phyloP scores from a whole-genome alignment of 1,140 invertebrate genomes.

The Bilobella aurantiaca region DNA sequence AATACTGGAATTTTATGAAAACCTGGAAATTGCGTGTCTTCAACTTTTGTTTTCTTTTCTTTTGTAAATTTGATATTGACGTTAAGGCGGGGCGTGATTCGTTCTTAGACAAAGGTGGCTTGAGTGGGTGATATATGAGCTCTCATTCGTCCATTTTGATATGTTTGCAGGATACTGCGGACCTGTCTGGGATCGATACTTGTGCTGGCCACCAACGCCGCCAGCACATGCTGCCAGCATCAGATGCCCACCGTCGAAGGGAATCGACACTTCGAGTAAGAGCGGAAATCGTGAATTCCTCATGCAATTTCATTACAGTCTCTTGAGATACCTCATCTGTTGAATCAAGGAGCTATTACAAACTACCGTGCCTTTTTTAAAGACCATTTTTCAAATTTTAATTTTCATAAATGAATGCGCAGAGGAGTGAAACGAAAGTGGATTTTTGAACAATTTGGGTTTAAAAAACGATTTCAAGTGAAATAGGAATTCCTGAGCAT shows the following conservation, averaged over 20 bases:
- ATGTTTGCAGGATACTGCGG: not conserved
- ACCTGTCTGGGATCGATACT: not conserved
- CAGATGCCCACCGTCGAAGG: not conserved
- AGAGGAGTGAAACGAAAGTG: not conserved
- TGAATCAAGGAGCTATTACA: not conserved
- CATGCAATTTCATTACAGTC: not conserved
- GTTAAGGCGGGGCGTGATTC: too few relatives aligned
- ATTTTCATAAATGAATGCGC: not conserved
- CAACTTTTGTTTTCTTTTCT: not conserved
- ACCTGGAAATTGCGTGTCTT: not conserved
- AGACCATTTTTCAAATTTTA: not conserved
- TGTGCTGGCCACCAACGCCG: not conserved
- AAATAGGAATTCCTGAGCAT: too few relatives aligned
- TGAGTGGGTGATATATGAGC: not conserved
- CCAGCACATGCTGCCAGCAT: not conserved
- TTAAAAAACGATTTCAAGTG: too few relatives aligned
- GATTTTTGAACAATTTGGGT: not conserved
- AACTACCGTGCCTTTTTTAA: not conserved
- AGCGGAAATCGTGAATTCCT: not conserved
- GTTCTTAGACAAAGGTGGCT: too few relatives aligned
- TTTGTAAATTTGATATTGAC: not conserved
- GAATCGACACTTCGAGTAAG: conserved; percentile 3
- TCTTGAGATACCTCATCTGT: too few relatives aligned
- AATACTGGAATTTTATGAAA: too few relatives aligned
- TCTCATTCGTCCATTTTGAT: not conserved